Percentiles rank a stretch among this genome's conserved stretches.
phyloP scores from a whole-genome alignment of 2,888 invertebrate species.

The Eugnorisma glareosa region DNA sequence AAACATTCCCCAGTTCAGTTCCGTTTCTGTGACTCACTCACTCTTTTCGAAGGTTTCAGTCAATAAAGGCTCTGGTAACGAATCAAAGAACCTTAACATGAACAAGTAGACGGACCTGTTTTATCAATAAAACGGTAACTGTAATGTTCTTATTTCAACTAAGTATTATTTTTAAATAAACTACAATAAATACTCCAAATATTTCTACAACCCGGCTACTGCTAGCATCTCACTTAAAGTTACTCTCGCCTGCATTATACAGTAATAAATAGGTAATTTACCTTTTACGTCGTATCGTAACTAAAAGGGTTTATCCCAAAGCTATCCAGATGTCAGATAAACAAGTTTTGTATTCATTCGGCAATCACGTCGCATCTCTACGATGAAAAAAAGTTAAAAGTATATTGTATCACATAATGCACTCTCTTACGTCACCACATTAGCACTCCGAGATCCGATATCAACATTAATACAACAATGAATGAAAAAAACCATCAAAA shows the following conservation, averaged over 20 bases:
- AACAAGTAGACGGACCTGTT: neutral
- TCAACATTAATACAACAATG: constrained; percentile 82
- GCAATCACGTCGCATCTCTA: constrained; percentile 58
- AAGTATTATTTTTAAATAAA: neutral
- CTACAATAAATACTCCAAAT: constrained; percentile 1
- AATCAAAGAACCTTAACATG: neutral
- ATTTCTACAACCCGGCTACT: constrained; percentile 11
- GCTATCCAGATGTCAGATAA: constrained; percentile 65
- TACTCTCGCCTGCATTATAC: constrained; percentile 20
- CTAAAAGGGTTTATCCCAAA: constrained; percentile 65
- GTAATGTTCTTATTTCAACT: neutral
- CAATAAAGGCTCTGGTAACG: neutral
- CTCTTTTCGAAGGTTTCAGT: neutral
- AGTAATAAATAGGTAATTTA: constrained; percentile 64
- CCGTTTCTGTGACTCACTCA: neutral
- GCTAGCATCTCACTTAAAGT: constrained; percentile 15
- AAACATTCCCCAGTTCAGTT: neutral
- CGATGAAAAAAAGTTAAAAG: constrained; percentile 60
- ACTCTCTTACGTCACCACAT: constrained; percentile 74
- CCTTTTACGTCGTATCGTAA: constrained; percentile 50
- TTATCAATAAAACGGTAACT: neutral
- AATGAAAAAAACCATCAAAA: constrained; percentile 71
- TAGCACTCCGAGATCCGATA: constrained; percentile 79
- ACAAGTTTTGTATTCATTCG: constrained; percentile 61
- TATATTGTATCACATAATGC: constrained; percentile 71